Evolutionary conservation across 2,888 invertebrate species (phyloP).

Genomic region (Atethmia centrago): DNA sequence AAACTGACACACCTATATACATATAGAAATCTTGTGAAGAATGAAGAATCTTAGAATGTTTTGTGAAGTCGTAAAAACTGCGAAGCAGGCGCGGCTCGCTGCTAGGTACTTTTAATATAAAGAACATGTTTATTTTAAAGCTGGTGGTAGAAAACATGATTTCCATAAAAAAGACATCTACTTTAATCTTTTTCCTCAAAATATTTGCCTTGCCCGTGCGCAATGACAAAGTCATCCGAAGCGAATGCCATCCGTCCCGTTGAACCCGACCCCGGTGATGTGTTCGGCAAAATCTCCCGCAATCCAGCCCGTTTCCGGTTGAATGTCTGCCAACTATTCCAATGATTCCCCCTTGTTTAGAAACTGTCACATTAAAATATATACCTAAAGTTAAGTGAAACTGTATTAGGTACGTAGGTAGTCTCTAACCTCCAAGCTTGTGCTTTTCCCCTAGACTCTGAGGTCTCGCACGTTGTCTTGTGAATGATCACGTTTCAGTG

Average conservation of each 20-base stretch:
- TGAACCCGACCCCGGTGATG: constrained; percentile 52
- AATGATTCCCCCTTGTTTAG: constrained; percentile 71
- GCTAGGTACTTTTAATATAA: too few relatives aligned
- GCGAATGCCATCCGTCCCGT: constrained; percentile 34
- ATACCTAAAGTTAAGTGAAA: constrained; percentile 7
- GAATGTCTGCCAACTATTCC: constrained; percentile 76
- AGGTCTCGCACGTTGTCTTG: too few relatives aligned
- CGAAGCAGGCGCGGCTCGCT: neutral
- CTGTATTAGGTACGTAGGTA: too few relatives aligned
- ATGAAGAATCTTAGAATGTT: too few relatives aligned
- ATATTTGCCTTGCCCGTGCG: constrained; percentile 16
- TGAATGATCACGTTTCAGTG: too few relatives aligned
- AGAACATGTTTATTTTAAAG: neutral
- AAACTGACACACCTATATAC: too few relatives aligned
- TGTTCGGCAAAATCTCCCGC: constrained; percentile 50
- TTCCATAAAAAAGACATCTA: too few relatives aligned
- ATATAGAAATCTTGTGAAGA: too few relatives aligned
- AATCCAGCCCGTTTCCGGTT: constrained; percentile 73
- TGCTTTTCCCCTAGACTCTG: neutral
- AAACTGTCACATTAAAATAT: constrained; percentile 54
- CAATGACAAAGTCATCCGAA: constrained; percentile 49
- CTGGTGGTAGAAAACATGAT: neutral
- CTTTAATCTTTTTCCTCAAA: neutral
- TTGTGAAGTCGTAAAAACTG: neutral
- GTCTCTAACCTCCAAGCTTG: neutral